These are phyloP conservation scores for Odocoileus virginianus DNA, from an alignment of 2,113 vertebrate species.

Conservation along the genomic window DNA sequence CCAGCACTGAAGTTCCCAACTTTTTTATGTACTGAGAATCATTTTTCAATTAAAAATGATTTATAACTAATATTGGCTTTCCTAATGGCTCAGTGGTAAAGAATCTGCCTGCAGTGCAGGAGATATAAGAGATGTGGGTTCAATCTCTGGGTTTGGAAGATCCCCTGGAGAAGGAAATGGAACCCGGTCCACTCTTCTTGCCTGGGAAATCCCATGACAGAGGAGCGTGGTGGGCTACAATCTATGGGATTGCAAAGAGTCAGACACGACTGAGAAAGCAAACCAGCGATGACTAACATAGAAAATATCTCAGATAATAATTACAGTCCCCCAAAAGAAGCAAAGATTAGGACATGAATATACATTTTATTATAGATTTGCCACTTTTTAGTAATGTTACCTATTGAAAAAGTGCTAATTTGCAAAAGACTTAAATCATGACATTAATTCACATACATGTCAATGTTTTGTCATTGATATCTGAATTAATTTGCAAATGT, in stretches of 20 bases:
- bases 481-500: background rate
- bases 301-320: background rate
- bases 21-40: background rate
- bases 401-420: background rate
- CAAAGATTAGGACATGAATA: background rate
- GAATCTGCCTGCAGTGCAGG: background rate
- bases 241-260: background rate
- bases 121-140: background rate
- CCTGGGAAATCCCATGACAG: background rate
- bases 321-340: background rate
- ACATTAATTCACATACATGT: background rate
- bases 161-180: background rate
- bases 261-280: background rate
- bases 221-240: background rate
- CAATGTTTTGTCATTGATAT: background rate
- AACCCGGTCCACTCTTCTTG: background rate
- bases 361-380: background rate
- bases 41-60: background rate
- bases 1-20: background rate
- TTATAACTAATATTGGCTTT: background rate
- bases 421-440: background rate
- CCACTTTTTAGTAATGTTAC: background rate
- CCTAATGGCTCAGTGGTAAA: background rate
- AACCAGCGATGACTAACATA: background rate
- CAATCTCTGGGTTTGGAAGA: background rate